Base-by-base conservation (phyloP, 2,797 vertebrate species). In the Pteropus rufus region DNA sequence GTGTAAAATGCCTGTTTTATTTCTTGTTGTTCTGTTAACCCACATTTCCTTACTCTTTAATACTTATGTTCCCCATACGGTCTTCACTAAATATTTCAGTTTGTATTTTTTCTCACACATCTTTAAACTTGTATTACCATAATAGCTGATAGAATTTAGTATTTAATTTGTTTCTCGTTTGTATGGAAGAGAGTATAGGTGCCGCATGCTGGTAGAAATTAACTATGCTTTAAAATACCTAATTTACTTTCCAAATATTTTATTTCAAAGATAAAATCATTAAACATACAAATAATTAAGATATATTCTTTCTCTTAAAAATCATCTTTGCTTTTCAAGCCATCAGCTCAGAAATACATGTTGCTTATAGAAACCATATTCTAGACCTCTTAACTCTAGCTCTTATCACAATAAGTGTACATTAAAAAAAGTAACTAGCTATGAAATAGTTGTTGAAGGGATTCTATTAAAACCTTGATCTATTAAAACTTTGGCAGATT, bases 241-340 rank as follows among this genome's bases (percentile, higher is more conserved):
- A 41, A 6, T 84, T 84, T 87, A 36, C 31, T 77, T 86, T 79
- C 39, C 18, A 93, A 91, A 84, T 72, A 62, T 69, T 10, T 72
- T n/a, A 62, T 31, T 52, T 91, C n/a, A 96, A 79, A 87, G 76
- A 81, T 75, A 94, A 77, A 9, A 67, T 75, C 60, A 89, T 82
- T 58, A 67, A 77, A 89, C 58, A 75, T 23, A 81, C 39, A 94
- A 96, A 82, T 65, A 79, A 60, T 82, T 94, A 64, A 10, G 3
- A 44, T 84, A 52, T 93, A 73, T 72, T 72, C n/a, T 77, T 31
- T 70, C 7, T 94, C 54, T 94, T 80, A 91, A 95, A 88, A 58
- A 65, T 77, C 7, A n/a, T 49, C 82, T 88, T 93, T 73, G 31
- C 46, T 46, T 85, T 81, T 8, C 1, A 67, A 11, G 49, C 44